phyloP scores from a whole-genome alignment of 2,113 vertebrate genomes.

The Crotalus viridis region DNA sequence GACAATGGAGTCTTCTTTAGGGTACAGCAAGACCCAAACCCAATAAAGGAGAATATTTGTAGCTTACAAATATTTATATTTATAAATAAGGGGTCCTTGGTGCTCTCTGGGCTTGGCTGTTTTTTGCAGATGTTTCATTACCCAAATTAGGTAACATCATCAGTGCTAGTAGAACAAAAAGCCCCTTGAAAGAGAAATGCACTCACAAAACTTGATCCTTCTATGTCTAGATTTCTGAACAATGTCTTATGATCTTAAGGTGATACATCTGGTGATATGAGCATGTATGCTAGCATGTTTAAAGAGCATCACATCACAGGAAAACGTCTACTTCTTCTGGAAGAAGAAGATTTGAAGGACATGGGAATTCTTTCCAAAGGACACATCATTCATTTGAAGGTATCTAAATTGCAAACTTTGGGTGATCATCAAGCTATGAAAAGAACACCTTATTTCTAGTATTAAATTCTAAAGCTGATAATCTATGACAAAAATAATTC shows the following conservation, averaged over 20 bases:
- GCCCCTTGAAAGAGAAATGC: not conserved
- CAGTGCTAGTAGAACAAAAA: not conserved
- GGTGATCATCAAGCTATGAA: not conserved
- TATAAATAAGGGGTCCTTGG: not conserved
- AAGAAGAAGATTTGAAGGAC: constrained; percentile 90
- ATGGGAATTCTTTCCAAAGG: constrained; percentile 95
- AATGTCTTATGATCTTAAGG: constrained; percentile 69
- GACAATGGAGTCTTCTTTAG: not conserved
- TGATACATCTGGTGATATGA: constrained; percentile 80
- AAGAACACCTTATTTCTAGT: not conserved
- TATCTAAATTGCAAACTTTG: constrained; percentile 50
- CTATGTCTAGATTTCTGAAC: constrained; percentile 41
- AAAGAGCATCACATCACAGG: constrained; percentile 97
- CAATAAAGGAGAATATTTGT: not conserved
- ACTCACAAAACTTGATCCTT: constrained; percentile 24
- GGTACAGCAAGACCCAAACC: not conserved
- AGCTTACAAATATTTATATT: not conserved
- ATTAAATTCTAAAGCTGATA: not conserved
- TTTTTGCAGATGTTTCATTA: not conserved
- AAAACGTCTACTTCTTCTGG: constrained; percentile 85
- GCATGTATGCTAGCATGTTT: constrained; percentile 85
- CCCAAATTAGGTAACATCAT: not conserved
- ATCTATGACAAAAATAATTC: not conserved
- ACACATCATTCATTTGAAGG: constrained; percentile 96
- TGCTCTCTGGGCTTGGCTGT: not conserved